phyloP scores from a whole-genome alignment of 2,888 invertebrate genomes.

The Drosophila longiperda region DNA sequence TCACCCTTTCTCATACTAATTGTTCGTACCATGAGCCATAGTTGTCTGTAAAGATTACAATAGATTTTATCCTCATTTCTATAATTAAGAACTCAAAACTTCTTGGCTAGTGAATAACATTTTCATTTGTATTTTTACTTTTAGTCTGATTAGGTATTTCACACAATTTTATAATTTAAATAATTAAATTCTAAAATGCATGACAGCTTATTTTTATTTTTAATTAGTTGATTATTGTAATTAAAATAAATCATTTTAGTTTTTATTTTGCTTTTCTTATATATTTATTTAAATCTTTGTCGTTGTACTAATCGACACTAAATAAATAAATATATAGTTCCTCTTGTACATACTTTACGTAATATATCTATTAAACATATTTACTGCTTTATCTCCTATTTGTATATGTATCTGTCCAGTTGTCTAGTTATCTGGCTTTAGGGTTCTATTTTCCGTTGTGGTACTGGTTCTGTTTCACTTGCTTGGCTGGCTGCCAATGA shows the following conservation, averaged over 20 bases:
- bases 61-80: background rate
- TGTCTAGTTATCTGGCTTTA: slow-evolving; percentile 15
- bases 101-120: background rate
- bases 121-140: background rate
- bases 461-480: slow-evolving; percentile 62
- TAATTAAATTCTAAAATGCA: background rate
- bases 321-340: slow-evolving; percentile 30
- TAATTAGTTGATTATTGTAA: background rate
- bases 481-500: slow-evolving; percentile 42
- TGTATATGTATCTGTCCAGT: background rate
- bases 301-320: background rate
- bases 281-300: background rate
- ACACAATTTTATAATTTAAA: background rate
- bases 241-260: background rate
- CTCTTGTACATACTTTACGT: slow-evolving; percentile 29
- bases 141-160: background rate
- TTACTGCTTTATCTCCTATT: slow-evolving; percentile 43
- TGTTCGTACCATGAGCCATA: background rate
- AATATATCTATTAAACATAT: slow-evolving; percentile 44
- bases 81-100: background rate
- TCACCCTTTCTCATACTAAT: background rate
- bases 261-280: background rate
- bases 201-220: background rate
- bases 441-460: slow-evolving; percentile 30
- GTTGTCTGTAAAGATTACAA: background rate